These are phyloP conservation scores for Antidorcas marsupialis DNA, from an alignment of 2,113 vertebrate genomes.

Conservation along the genomic window DNA sequence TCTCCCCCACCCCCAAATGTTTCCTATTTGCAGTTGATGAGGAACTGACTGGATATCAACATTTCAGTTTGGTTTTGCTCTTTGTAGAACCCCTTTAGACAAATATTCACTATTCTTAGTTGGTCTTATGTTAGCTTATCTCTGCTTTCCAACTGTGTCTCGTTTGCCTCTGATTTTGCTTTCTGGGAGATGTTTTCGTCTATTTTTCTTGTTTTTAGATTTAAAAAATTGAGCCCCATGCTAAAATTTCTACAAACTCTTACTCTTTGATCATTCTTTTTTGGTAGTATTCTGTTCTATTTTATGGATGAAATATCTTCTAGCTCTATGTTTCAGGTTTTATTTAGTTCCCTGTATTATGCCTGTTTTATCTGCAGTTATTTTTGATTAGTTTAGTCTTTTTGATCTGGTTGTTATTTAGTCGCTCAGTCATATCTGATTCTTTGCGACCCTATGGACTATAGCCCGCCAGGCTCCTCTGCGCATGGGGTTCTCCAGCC, in stretches of 20 bases:
- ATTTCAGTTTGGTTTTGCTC: background rate
- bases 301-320: background rate
- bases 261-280: background rate
- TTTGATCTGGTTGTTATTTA: background rate
- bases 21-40: background rate
- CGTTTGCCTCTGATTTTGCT: background rate
- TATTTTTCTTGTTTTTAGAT: background rate
- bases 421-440: background rate
- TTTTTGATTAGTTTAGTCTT: too few species aligned
- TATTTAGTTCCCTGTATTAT: too few species aligned
- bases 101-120: background rate
- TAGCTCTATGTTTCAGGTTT: background rate
- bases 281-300: background rate
- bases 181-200: background rate
- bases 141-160: background rate
- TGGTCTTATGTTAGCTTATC: background rate
- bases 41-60: background rate
- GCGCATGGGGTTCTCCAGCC: background rate
- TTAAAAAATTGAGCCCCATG: background rate
- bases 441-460: background rate
- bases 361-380: too few species aligned
- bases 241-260: background rate
- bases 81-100: background rate
- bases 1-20: background rate
- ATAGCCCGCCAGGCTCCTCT: background rate